Evolutionary conservation across 2,797 vertebrate species (phyloP), one percentile per base, ranked within the genome.

Genomic region (Falco biarmicus): DNA sequence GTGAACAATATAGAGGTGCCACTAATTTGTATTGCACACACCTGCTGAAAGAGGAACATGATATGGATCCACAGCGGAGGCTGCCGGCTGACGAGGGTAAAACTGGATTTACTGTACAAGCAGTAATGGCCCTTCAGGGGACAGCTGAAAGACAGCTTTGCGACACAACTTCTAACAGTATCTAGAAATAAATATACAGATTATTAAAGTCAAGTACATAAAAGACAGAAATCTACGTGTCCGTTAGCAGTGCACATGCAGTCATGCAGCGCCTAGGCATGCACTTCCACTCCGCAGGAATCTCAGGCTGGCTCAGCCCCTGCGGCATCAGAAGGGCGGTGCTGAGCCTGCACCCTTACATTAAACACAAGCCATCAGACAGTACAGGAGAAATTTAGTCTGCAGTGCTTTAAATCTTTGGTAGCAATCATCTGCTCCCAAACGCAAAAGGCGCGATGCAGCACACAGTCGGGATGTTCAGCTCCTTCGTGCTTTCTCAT

Each of bases 21-120:
- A 14, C 31, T 37, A 29, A 8, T 11, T 29, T 2, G 8, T 18
- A 39, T 43, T 24, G 29, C 76, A 97, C 96, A 50, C 66, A 99
- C 99, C 99, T 99, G 99, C 80, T 99, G 98, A 85, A 98, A 98
- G 4, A 99, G 98, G 96, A 99, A 98, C 99, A 99, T 99, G 98
- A 99, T 97, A 86, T 99, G 99, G 91, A 99, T 99, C 99, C 99
- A 99, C 3, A 99, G 98, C 2, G 98, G 98, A n/a, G 99, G 99
- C 75, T 99, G 99, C 45, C 39, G 97, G 97, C 99, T 99, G 98
- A 97, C 93, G 88, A 99, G 98, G 82, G 95, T 98, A 95, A 99
- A 99, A 20, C 98, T 98, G 97, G 99, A 99, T 95, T 99, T 99
- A 93, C 98, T 98, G 90, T 99, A 99, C 16, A 99, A 98, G 95